Evolutionary conservation across 2,113 vertebrate genomes (phyloP).

Genomic region (Elaphurus davidianus): DNA sequence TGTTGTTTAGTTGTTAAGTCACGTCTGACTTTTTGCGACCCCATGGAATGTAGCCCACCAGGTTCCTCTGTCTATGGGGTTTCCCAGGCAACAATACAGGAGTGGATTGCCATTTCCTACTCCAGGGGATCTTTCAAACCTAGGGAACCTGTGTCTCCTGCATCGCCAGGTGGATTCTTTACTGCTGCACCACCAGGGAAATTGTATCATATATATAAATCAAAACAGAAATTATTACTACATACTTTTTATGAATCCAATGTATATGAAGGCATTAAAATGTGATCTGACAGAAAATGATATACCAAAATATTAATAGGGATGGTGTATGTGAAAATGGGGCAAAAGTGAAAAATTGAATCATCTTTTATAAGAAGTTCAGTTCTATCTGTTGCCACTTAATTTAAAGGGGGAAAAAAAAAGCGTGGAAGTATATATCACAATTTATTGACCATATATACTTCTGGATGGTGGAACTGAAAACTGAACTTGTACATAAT

Average conservation of each 20-base stretch:
- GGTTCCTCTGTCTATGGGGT: not conserved
- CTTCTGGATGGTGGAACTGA: not conserved
- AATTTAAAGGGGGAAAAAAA: not conserved
- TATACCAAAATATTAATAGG: not conserved
- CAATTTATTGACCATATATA: not conserved
- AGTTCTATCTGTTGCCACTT: not conserved
- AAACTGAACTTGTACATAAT: not conserved
- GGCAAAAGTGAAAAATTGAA: not conserved
- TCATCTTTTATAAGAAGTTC: not conserved
- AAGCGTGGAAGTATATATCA: not conserved
- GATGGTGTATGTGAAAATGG: not conserved
- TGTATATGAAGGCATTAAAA: not conserved
- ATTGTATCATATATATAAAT: not conserved
- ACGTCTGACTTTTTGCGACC: not conserved
- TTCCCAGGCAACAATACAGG: not conserved
- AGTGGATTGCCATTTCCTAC: too few relatives aligned
- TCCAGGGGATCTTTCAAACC: too few relatives aligned
- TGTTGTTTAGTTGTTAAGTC: not conserved
- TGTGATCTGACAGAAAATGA: not conserved
- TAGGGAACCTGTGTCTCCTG: too few relatives aligned
- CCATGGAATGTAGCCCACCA: not conserved
- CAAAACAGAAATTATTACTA: not conserved
- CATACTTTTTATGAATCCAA: not conserved
- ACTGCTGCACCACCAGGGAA: too few relatives aligned
- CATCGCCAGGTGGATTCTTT: too few relatives aligned